A percentile compares a stretch with the other conserved stretches of the same genome.
phyloP scores from a whole-genome alignment of 2,888 invertebrate genomes.

The Romanomermis culicivorax region DNA sequence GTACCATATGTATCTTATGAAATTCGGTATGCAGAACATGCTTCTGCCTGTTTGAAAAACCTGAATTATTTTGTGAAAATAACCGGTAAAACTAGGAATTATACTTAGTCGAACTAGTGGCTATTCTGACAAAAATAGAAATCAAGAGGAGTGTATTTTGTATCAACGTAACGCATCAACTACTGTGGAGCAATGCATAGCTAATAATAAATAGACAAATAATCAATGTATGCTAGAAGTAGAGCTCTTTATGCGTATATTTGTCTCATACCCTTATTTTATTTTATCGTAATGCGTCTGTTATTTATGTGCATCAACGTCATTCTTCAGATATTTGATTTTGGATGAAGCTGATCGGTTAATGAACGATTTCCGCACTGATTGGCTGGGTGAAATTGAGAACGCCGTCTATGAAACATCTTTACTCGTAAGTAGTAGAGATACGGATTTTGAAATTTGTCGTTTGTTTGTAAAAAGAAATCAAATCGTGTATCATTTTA shows the following conservation, averaged over 20 bases:
- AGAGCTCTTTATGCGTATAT: conserved; percentile 5
- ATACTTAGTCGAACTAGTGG: no score
- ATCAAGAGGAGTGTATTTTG: no score
- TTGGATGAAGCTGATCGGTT: conserved; percentile 94
- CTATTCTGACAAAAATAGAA: no score
- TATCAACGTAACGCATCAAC: no score
- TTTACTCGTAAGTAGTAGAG: background rate
- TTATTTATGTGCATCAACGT: background rate
- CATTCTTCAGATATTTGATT: conserved; percentile 36
- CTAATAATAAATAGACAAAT: background rate
- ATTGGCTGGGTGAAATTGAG: conserved; percentile 66
- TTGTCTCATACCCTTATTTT: background rate
- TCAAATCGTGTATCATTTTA: background rate
- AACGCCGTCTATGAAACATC: conserved; percentile 25
- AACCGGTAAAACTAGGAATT: no score
- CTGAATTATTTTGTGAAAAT: no score
- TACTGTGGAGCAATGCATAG: no score
- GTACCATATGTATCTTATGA: no score
- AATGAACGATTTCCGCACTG: conserved; percentile 68
- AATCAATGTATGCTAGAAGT: background rate
- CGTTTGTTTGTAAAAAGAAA: no score
- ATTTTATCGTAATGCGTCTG: conserved; percentile 5
- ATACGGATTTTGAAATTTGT: no score
- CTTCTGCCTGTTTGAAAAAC: no score
- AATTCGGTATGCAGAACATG: no score